A percentile compares a stretch with the other conserved stretches of the same genome.
Evolutionary conservation across 2,797 vertebrate genomes (phyloP).

Genomic region (Perodicticus potto): DNA sequence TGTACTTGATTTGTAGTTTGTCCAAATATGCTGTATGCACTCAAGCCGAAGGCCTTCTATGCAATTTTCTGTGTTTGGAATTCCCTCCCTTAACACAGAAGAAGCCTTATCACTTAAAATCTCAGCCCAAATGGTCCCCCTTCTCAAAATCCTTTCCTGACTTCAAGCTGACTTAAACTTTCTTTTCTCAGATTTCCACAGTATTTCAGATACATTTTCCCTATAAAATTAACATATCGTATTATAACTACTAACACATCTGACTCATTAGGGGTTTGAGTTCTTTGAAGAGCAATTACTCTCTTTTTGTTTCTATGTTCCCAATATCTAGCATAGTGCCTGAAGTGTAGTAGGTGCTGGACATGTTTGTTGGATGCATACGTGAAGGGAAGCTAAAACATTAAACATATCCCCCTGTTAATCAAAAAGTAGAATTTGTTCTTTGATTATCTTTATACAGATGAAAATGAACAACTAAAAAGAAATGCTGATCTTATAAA

Average conservation of each 20-base stretch:
- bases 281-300: background rate
- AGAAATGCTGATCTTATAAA: slow-evolving; percentile 81
- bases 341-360: background rate
- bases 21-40: background rate
- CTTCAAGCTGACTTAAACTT: background rate
- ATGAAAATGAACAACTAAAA: slow-evolving; percentile 88
- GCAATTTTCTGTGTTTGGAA: background rate
- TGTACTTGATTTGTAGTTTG: background rate
- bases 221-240: background rate
- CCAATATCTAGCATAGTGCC: background rate
- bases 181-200: background rate
- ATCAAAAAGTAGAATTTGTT: slow-evolving; percentile 28
- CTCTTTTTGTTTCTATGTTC: background rate
- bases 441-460: slow-evolving; percentile 80
- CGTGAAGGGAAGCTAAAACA: background rate
- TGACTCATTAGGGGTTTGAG: background rate
- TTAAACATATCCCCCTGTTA: background rate
- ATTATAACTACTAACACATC: background rate
- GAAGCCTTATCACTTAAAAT: background rate
- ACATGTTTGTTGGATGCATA: background rate
- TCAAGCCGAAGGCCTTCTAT: background rate
- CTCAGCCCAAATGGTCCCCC: background rate
- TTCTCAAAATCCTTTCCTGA: background rate
- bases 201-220: background rate
- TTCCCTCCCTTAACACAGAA: background rate